Conservation (phyloP, 2,888 invertebrate species). For the Caenorhabditis macrosperma region DNA sequence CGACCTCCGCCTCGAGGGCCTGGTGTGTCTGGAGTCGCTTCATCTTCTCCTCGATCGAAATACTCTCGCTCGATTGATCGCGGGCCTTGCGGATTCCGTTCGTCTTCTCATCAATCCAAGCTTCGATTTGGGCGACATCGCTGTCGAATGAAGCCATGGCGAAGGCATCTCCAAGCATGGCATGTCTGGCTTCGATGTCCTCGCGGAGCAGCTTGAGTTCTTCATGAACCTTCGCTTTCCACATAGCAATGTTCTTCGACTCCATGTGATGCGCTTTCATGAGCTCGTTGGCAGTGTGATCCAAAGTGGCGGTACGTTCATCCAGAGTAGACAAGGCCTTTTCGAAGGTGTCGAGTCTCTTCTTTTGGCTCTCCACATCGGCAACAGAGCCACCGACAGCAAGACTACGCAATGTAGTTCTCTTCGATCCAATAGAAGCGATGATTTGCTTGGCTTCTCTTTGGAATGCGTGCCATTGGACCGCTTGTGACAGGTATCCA, state of each 20-base stretch:
- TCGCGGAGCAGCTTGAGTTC: slow-evolving; percentile 82
- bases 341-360: slow-evolving; percentile 95
- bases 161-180: slow-evolving; percentile 87
- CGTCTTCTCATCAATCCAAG: slow-evolving; percentile 82
- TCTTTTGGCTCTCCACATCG: slow-evolving; percentile 88
- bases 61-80: slow-evolving; percentile 87
- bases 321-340: slow-evolving; percentile 85
- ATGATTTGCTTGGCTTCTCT: slow-evolving; percentile 94
- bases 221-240: slow-evolving; percentile 68
- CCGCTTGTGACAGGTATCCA: slow-evolving; percentile 87
- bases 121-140: slow-evolving; percentile 86
- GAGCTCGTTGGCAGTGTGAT: slow-evolving; percentile 83
- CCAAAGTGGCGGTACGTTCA: slow-evolving; percentile 71
- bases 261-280: slow-evolving; percentile 91
- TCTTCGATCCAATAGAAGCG: slow-evolving; percentile 90
- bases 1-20: slow-evolving; percentile 93
- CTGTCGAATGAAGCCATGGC: slow-evolving; percentile 92
- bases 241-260: slow-evolving; percentile 69
- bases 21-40: slow-evolving; percentile 89
- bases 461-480: slow-evolving; percentile 94
- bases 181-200: slow-evolving; percentile 85
- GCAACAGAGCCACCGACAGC: slow-evolving; percentile 72
- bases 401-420: slow-evolving; percentile 81
- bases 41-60: slow-evolving; percentile 92
- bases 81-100: slow-evolving; percentile 85